Base-by-base conservation (phyloP, 2,113 vertebrate species). In the Scalopus aquaticus region DNA sequence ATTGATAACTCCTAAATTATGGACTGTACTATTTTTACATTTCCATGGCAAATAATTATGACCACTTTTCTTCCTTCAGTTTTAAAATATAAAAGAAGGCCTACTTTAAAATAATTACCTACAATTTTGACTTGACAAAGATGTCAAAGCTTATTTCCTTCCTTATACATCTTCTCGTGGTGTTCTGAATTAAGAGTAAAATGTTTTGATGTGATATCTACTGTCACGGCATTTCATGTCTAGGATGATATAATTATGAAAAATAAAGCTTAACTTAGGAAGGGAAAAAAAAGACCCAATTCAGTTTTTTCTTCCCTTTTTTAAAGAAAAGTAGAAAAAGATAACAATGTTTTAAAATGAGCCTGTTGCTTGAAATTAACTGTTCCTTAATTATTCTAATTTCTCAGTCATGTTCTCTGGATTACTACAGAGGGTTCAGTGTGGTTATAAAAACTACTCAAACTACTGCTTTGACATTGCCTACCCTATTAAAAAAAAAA, bases 131-230 rank as follows among this genome's bases (percentile, higher is more conserved):
- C 74, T 97, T 96, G 95, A 94, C 72, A 90, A 70, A 92, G 37
- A 70, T 96, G 93, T 95, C 82, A 97, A 93, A 93, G 88, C 80
- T 89, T 96, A 65, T 42, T 96, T 96, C 44, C 67, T 91, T 51
- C 4, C 74, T 88, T 88, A 81, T 6, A 93, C 82, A 64, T 94
- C 82, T 91, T 67, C 79, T 90, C 78, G 72, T 90, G 70, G 56
- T 93, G 6, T 60, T 96, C 95, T 93, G 32, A 22, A 92, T 95
- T 92, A 96, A 87, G 77, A 93, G 95, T 90, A 96, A 96, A 95
- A 97, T 97, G 94, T 96, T 96, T 97, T 96, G 93, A 97, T 96
- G 79, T 96, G 79, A 67, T 95, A 95, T 46, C 64, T 91, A 12
- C 80, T 96, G 95, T 96, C 94, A 97, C 15, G 94, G 77, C 49